Evolutionary conservation across 1,140 invertebrate genomes (phyloP).

Genomic region (Drosophila pruinosa): DNA sequence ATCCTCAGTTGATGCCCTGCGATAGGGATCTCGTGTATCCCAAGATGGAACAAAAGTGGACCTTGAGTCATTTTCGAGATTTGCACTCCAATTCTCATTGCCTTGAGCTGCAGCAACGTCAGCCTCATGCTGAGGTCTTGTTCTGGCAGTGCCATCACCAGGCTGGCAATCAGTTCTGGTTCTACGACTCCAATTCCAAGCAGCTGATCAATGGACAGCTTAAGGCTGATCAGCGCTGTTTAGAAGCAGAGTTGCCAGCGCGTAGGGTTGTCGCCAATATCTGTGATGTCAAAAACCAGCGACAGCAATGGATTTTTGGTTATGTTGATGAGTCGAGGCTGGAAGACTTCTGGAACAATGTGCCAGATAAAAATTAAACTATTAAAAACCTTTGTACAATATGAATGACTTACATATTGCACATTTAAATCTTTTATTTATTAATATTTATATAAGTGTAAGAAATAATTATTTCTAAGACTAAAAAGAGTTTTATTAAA

Average conservation of each 20-base stretch:
- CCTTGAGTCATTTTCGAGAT: constrained; percentile 94
- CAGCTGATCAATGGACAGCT: constrained; percentile 49
- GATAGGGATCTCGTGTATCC: constrained; percentile 83
- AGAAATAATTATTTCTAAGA: too few relatives aligned
- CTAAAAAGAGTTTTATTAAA: too few relatives aligned
- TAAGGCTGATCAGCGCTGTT: constrained; percentile 21
- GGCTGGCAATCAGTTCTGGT: constrained; percentile 96
- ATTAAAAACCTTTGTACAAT: not conserved
- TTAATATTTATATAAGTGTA: too few relatives aligned
- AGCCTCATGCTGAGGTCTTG: constrained; percentile 87
- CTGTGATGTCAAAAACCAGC: constrained; percentile 47
- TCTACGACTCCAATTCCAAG: constrained; percentile 87
- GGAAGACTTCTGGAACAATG: constrained; percentile 47
- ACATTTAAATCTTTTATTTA: too few relatives aligned
- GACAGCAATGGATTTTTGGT: constrained; percentile 69
- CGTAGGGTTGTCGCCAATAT: not conserved
- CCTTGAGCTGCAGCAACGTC: constrained; percentile 92
- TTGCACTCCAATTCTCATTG: constrained; percentile 92
- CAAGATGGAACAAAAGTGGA: constrained; percentile 85
- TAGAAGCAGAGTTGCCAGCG: constrained; percentile 40
- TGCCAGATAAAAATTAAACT: not conserved
- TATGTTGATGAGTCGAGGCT: constrained; percentile 54
- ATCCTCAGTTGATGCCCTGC: constrained; percentile 85
- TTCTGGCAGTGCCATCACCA: constrained; percentile 91
- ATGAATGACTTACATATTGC: too few relatives aligned